Conservation (phyloP, 2,888 invertebrate species). For the Acleris emargana region DNA sequence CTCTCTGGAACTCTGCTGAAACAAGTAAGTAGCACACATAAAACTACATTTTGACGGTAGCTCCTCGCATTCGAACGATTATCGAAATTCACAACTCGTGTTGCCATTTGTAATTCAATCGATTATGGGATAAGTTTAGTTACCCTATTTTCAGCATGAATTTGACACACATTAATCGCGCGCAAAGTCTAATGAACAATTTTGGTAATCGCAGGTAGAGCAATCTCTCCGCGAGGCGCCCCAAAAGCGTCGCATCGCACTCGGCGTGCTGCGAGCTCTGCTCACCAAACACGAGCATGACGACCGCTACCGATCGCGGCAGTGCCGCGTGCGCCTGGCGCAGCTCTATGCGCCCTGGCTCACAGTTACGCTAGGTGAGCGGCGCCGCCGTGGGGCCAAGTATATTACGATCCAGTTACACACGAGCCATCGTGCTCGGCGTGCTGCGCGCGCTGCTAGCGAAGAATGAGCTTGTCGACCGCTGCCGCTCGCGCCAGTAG, state of each 20-base stretch:
- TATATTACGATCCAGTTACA: background rate
- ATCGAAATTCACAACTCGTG: no score
- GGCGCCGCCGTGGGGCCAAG: constrained; percentile 7
- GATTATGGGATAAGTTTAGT: no score
- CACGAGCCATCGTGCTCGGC: constrained; percentile 63
- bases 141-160: no score
- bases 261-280: constrained; percentile 91
- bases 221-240: constrained; percentile 93
- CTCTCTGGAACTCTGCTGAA: constrained; percentile 93
- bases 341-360: constrained; percentile 96
- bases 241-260: constrained; percentile 91
- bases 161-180: no score
- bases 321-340: constrained; percentile 93
- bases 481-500: background rate
- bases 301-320: constrained; percentile 92
- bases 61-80: no score
- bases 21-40: constrained; percentile 68
- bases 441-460: constrained; percentile 61
- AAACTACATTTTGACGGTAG: background rate
- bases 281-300: constrained; percentile 97
- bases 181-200: background rate
- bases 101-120: no score
- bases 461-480: no score
- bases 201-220: constrained; percentile 84
- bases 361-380: constrained; percentile 86